Evolutionary conservation across 1,140 invertebrate species (phyloP), one percentile per base, ranked within the genome.

Genomic region (Glossosoma conforme): DNA sequence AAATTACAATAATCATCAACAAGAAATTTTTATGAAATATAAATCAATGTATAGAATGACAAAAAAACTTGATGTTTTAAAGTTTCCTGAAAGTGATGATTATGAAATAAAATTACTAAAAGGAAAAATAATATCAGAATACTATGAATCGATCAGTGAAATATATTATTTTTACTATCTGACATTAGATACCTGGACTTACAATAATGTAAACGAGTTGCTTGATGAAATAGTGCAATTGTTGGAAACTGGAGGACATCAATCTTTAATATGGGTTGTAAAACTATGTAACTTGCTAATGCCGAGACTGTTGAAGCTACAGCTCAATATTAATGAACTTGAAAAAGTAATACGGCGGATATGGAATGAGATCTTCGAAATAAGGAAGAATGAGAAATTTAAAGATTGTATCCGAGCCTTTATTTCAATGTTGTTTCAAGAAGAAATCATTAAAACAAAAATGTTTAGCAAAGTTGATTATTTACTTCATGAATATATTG

Each of bases 351-450:
- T 54, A 10, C 21, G 36, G 19, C 30, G 47, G 36, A 48, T 51
- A 36, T 58, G 56, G 56, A 58, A 30, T 11, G 52, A 58, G n/a
- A 45, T 49, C 22, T 47, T 54, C 25, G 45, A 54, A 30, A 32
- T 58, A 9, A 20, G 52, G 24, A 58, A 54, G 38, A 58, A 54
- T 54, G 50, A 58, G 4, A 46, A 58, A 22, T 58, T 58, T 38
- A 58, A 38, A 54, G 47, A 42, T 17, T 50, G 51, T 43, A 45
- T 58, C 5, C 20, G 32, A 18, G 37, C 35, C 3, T 54, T 51
- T 43, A 46, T 51, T 4, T 24, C 32, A 51, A 42, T 58, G 33
- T 11, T 58, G 10, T 58, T 45, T 43, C 44, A 53, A 28, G 30
- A 45, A 45, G 20, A 44, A 18, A 8, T 50, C 20, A 25, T 46